Conservation (phyloP, 2,797 vertebrate genomes). For the Enteromius trimaculatus region DNA sequence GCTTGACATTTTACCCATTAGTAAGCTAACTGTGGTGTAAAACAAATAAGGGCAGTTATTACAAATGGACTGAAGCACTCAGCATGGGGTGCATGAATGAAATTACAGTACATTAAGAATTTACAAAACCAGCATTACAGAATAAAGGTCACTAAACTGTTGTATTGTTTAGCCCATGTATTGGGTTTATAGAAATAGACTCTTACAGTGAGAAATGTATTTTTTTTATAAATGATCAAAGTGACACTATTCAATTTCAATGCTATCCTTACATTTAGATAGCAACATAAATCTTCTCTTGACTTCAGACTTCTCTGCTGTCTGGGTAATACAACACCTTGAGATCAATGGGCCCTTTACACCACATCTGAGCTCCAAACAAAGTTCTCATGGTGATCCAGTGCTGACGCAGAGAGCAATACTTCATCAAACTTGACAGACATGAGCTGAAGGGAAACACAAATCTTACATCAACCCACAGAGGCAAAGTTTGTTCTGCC, state of each 20-base stretch:
- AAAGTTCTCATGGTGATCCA: not conserved
- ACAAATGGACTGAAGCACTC: not conserved
- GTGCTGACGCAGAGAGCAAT: not conserved
- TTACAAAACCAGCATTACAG: not conserved
- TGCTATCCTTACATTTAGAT: not conserved
- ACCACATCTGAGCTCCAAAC: slow-evolving; percentile 25
- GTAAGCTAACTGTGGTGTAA: not conserved
- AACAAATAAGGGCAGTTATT: not conserved
- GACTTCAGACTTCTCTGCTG: slow-evolving; percentile 28
- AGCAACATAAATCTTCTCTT: slow-evolving; percentile 1
- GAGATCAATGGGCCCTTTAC: slow-evolving; percentile 13
- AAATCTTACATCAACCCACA: not conserved
- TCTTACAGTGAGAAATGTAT: not conserved
- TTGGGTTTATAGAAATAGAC: not conserved
- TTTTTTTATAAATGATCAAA: not conserved
- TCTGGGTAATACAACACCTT: slow-evolving; percentile 10
- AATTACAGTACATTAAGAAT: not conserved
- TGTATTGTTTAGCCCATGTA: not conserved
- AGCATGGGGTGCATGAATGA: not conserved
- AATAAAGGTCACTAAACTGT: not conserved
- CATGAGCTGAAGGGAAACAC: not conserved
- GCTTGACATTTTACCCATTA: not conserved
- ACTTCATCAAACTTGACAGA: slow-evolving; percentile 9
- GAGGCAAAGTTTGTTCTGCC: not conserved
- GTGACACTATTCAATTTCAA: slow-evolving; percentile 2